Base-by-base conservation (phyloP, 2,797 vertebrate genomes). In the Toxotes lorentzi region DNA sequence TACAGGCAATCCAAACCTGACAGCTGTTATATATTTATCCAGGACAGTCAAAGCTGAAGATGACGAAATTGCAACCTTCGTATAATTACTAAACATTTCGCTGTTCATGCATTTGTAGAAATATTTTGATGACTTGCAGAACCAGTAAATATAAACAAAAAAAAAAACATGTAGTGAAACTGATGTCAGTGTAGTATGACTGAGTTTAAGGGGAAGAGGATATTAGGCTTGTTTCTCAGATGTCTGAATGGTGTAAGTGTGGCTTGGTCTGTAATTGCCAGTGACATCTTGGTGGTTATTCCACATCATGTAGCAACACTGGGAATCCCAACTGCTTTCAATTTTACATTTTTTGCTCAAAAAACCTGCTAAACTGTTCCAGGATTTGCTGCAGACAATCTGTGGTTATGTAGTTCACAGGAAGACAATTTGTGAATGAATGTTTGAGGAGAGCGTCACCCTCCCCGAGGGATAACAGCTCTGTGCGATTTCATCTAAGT, bases 371-470 rank as follows among this genome's bases (percentile, higher is more conserved):
- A 47, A 87, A 85, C 60, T 30, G 38, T 84, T 76, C 78, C 85
- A 81, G 56, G 78, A 79, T 87, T 76, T 71, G 69, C 60, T 84
- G 72, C 69, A 82, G 86, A 85, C 73, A 53, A 59, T 85, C 87
- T 90, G 92, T 40, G 89, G 91, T 88, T 30, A 34, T 73, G 82
- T 84, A 70, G 66, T 73, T 76, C n/a, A 17, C 75, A 88, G 68
- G 60, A 81, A 78, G 68, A 71, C 76, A 87, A 89, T 90, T 91
- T 88, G 88, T 89, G 83, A 89, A 87, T 86, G 80, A 79, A 87
- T 81, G 56, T 83, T 86, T 89, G 74, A 76, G 78, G 85, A 64
- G 41, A 84, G 62, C 78, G 64, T 85, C 80, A 74, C 47, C 78
- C 43, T 88, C 77, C 78, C 81, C 7, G 43, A 77, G 64, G 86